phyloP scores from a whole-genome alignment of 2,113 vertebrate species.

The Egretta garzetta region DNA sequence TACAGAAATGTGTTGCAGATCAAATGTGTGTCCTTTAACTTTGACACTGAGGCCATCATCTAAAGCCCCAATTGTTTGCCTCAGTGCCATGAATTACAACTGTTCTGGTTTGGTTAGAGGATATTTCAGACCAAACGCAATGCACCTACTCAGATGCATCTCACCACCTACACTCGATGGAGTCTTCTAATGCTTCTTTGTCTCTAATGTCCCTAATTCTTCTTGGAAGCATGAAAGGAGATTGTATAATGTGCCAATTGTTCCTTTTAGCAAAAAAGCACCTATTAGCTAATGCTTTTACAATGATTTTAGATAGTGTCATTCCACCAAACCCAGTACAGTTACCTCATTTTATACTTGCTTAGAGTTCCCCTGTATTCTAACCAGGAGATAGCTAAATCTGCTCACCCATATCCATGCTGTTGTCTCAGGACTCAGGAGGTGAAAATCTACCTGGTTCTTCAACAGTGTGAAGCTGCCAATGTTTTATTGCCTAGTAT shows the following conservation, averaged over 20 bases:
- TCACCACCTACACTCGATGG: background rate
- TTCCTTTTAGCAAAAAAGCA: background rate
- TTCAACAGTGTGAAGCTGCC: background rate
- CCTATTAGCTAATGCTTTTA: background rate
- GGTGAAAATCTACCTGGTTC: background rate
- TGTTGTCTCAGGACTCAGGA: background rate
- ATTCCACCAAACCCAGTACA: background rate
- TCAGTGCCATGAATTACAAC: background rate
- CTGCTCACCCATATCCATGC: background rate
- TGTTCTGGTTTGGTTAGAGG: background rate
- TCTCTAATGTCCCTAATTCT: background rate
- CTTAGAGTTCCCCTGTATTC: background rate
- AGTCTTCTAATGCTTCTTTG: rapidly evolving
- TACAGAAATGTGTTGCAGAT: background rate
- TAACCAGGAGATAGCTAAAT: background rate
- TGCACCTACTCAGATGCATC: background rate
- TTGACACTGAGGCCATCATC: background rate
- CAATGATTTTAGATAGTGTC: background rate
- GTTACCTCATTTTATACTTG: background rate
- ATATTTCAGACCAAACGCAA: background rate
- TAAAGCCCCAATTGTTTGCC: background rate
- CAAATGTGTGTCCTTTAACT: background rate
- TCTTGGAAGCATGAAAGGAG: background rate
- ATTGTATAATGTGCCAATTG: background rate
- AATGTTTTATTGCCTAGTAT: background rate